Base-by-base conservation (phyloP, 2,888 invertebrate genomes). In the Andrena trimmerana region DNA sequence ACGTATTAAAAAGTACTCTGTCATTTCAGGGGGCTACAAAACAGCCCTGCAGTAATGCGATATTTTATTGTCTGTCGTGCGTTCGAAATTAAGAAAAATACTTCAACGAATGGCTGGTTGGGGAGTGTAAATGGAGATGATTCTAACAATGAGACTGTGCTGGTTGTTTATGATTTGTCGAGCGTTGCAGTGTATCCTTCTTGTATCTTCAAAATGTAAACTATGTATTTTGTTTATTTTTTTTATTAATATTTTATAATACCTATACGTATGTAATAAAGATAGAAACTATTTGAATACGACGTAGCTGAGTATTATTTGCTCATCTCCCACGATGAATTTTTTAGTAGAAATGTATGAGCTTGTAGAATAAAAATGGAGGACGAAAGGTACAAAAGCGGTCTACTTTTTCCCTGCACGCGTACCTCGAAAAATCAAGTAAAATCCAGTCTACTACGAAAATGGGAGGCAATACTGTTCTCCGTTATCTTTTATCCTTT, bases 1-100 rank as follows among this genome's bases (percentile, higher is more conserved):
- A 33, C 10, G 3, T 13, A 57, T 77, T 65, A 50, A 50, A 70
- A 65, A 42, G n/a, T 42, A 36, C 36, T 63, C 54, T 29, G n/a
- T 50, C 20, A 42, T 36, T 62, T 54, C 29, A 62, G 13, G 6
- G 13, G 5, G 42, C 27, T 8, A 20, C 20, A 24, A 16, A 50
- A 13, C 16, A 16, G 10, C 10, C 0, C 10, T 6, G 5, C 16
- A 16, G 27, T 31, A 24, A 20, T 24, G 24, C 16, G 29, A 10
- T 36, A 6, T 54, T 69, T n/a, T 36, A 8, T 6, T 36, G 20
- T 3, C 20, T 13, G 13, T 8, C 2, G 10, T 33, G 27, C 2
- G 13, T 8, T 29, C 27, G 13, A 54, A 6, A 3, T 16, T 62
- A 8, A n/a, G 13, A 1, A 33, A 57, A 50, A n/a, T 71, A 5